These are phyloP conservation scores for Drymonia ruficornis DNA, from an alignment of 2,888 invertebrate species.

Conservation along the genomic window DNA sequence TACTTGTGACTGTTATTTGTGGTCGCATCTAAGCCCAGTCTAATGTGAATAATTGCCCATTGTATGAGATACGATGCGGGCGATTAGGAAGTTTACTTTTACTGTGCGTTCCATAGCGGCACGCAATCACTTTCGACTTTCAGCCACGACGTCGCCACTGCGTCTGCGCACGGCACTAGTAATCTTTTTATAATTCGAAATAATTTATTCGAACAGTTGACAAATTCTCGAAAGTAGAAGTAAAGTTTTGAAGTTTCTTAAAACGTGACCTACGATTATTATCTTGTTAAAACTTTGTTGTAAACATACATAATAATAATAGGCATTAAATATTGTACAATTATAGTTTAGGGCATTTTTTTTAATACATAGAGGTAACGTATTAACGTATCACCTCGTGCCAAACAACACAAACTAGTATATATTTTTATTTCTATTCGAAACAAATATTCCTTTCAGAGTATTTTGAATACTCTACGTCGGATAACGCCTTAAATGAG, in stretches of 20 bases:
- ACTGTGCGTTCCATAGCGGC: constrained; percentile 64
- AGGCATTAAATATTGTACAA: too few species aligned
- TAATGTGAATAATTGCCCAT: constrained; percentile 44
- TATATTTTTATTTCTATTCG: too few species aligned
- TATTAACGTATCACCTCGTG: too few species aligned
- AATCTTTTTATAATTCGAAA: constrained; percentile 30
- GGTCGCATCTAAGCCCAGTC: not conserved
- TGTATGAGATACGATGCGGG: constrained; percentile 49
- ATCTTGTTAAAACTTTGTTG: too few species aligned
- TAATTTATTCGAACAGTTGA: constrained; percentile 41
- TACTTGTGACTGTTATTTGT: not conserved
- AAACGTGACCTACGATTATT: too few species aligned
- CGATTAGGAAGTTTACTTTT: constrained; percentile 81
- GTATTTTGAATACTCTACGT: not conserved
- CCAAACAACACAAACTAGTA: too few species aligned
- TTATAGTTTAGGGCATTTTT: too few species aligned
- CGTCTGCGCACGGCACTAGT: constrained; percentile 24
- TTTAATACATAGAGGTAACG: too few species aligned
- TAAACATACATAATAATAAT: too few species aligned
- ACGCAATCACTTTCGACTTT: constrained; percentile 82
- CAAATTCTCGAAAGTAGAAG: constrained; percentile 44
- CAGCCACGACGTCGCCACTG: constrained; percentile 43
- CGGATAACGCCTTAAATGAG: not conserved
- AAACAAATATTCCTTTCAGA: too few species aligned
- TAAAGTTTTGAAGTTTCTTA: constrained; percentile 19